Percentiles rank a stretch among this genome's conserved stretches.
These are phyloP conservation scores for Amblyjoppa fuscipennis DNA, from an alignment of 2,888 invertebrate genomes.

Conservation along the genomic window DNA sequence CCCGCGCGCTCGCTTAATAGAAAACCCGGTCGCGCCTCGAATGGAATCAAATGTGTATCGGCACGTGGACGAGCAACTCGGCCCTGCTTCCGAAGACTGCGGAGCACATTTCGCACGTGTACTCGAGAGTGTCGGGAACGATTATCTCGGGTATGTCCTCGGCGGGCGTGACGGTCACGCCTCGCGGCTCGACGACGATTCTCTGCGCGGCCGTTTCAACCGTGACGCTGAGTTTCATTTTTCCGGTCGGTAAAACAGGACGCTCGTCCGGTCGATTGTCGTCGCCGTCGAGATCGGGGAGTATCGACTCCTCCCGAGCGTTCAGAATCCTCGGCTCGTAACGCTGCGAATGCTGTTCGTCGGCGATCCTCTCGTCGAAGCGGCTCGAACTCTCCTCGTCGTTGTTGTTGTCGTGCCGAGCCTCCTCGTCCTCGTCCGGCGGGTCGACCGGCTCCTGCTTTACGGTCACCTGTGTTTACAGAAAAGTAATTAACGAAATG, in stretches of 20 bases:
- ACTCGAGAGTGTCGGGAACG: constrained; percentile 87
- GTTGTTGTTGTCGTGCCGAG: constrained; percentile 71
- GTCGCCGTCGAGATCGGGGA: constrained; percentile 77
- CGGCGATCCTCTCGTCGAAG: not conserved
- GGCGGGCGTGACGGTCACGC: constrained; percentile 77
- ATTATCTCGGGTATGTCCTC: constrained; percentile 85
- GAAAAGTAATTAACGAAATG: too few species aligned
- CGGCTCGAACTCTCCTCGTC: constrained; percentile 58
- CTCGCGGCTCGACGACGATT: constrained; percentile 45
- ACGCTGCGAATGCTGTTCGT: not conserved
- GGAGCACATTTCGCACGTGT: constrained; percentile 94
- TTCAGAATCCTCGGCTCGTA: constrained; percentile 62
- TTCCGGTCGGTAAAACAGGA: constrained; percentile 56
- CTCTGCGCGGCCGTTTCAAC: constrained; percentile 80
- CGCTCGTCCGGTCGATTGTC: constrained; percentile 70
- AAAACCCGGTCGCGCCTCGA: constrained; percentile 2
- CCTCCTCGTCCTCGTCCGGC: constrained; percentile 57
- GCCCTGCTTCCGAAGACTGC: constrained; percentile 91
- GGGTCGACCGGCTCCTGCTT: constrained; percentile 77
- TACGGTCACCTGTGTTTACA: constrained; percentile 65
- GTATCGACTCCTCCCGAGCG: constrained; percentile 75
- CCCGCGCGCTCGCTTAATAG: constrained; percentile 6
- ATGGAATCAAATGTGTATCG: constrained; percentile 91
- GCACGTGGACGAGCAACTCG: constrained; percentile 91
- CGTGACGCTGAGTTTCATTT: constrained; percentile 80